A percentile compares a stretch with the other conserved stretches of the same genome.
Evolutionary conservation across 2,888 invertebrate species (phyloP).

Genomic region (Congeria kusceri): DNA sequence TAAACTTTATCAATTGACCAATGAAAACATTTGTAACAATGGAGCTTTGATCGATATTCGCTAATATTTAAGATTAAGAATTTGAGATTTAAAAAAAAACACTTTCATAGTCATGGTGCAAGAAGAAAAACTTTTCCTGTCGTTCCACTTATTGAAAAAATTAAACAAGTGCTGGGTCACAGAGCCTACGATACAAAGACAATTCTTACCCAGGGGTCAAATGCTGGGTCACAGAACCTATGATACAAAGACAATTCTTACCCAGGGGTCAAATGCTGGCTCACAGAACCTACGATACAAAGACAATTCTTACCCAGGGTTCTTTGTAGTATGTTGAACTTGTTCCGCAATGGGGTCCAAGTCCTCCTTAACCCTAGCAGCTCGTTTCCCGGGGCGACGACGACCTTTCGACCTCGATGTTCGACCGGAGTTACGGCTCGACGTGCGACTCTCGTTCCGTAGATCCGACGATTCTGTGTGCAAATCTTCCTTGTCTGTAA

Average conservation of each 20-base stretch:
- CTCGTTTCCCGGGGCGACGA: slow-evolving; percentile 59
- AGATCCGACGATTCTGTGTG: slow-evolving; percentile 50
- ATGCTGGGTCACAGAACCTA: background rate
- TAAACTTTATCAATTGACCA: too few species aligned
- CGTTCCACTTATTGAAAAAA: background rate
- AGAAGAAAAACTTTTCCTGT: too few species aligned
- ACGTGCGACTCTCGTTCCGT: slow-evolving; percentile 70
- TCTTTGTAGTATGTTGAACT: slow-evolving; percentile 22
- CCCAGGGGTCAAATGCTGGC: background rate
- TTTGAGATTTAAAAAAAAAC: too few species aligned
- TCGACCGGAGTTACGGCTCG: slow-evolving; percentile 73
- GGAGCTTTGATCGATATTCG: too few species aligned
- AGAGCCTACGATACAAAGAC: background rate
- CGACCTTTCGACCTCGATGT: slow-evolving; percentile 64
- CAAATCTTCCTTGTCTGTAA: slow-evolving; percentile 69
- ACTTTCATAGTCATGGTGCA: too few species aligned
- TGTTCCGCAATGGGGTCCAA: slow-evolving; percentile 59
- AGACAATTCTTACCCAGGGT: slow-evolving; percentile 28
- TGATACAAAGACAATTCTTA: background rate
- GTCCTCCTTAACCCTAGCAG: slow-evolving; percentile 66
- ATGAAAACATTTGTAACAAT: too few species aligned
- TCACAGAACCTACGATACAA: too few species aligned
- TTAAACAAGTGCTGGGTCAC: background rate
- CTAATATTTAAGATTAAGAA: too few species aligned
- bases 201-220: too few species aligned